Base-by-base conservation (phyloP, 2,797 vertebrate genomes). In the Microctenopoma steveboyesi region DNA sequence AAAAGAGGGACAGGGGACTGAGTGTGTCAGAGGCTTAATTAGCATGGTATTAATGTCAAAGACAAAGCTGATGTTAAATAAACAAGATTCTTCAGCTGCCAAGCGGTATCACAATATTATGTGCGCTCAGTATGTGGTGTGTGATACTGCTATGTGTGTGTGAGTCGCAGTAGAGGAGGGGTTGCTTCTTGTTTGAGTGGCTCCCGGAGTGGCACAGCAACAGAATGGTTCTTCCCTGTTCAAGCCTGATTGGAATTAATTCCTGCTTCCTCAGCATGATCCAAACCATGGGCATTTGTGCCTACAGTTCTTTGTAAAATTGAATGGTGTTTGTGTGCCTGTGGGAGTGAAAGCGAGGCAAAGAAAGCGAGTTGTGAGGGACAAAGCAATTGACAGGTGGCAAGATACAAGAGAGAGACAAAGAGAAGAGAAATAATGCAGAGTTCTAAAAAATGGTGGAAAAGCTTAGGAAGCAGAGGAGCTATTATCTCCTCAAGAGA, bases 161-260 rank as follows among this genome's bases (percentile, higher is more conserved):
- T 16, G 13, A 9, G 2, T 46, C 68, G 67, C 55, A 28, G 76
- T 22, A 7, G 54, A 61, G 55, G 64, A 12, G 59, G 72, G 72
- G 57, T 28, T 50, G 52, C 40, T 69, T 74, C 73, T 53, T 79
- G 78, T 85, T 74, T 82, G 81, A 84, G 72, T 77, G 84, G 79
- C 70, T 86, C 77, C 74, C 84, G 84, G 74, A 86, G 83, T 76
- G 85, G 74, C 64, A 78, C 79, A 88, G 86, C 18, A 92, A 89
- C 85, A 80, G 70, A 88, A 84, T 79, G 77, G 84, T 84, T 89
- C 76, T 64, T 76, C 77, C 74, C 80, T 77, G 76, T 86, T 86
- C 78, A 76, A 84, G 79, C 82, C 87, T 92, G 89, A 93, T 94
- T 93, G 84, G 89, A 94, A 93, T 92, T 89, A 91, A 94, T 94